Evolutionary conservation across 2,113 vertebrate species (phyloP).

Genomic region (Crotalus horridus): DNA sequence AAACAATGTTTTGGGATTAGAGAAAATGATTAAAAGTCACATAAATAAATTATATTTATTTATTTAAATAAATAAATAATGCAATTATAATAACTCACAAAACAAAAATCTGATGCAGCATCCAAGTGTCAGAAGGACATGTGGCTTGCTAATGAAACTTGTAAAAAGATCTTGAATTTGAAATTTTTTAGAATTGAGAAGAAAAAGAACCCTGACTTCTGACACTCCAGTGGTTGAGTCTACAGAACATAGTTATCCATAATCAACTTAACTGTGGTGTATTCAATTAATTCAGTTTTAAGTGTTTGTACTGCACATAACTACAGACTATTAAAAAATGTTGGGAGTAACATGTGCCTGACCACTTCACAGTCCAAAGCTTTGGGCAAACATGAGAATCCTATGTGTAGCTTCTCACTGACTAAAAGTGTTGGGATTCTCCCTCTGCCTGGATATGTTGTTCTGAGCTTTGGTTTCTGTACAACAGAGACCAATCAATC

Average conservation of each 20-base stretch:
- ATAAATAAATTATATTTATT: neutral
- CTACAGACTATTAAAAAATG: neutral
- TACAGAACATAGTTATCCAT: neutral
- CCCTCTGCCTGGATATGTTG: neutral
- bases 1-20: neutral
- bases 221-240: neutral
- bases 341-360: neutral
- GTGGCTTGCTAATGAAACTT: neutral
- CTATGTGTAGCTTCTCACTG: neutral
- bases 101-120: neutral
- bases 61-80: neutral
- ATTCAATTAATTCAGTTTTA: neutral
- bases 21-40: neutral
- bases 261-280: neutral
- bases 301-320: neutral
- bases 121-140: neutral
- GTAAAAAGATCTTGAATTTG: neutral
- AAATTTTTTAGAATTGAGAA: neutral
- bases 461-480: neutral
- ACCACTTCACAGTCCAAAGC: neutral
- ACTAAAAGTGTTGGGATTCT: neutral
- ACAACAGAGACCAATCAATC: neutral
- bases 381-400: neutral
- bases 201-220: neutral
- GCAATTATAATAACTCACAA: neutral